Conservation (phyloP, 2,113 vertebrate genomes). For the Ondatra zibethicus region DNA sequence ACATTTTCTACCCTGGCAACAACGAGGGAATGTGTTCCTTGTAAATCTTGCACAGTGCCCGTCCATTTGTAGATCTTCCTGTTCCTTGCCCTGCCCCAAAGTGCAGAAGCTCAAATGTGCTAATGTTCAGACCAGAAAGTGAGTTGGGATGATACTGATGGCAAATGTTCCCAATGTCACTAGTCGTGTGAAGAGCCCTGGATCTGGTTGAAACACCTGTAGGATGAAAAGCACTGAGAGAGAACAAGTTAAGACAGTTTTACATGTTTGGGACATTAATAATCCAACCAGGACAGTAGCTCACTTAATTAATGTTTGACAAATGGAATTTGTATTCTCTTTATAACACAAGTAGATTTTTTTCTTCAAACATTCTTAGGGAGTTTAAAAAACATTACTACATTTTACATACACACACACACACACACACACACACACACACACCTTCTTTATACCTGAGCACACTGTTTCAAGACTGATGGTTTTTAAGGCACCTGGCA, state of each 20-base stretch:
- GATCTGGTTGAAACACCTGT: neutral
- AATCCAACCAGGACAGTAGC: neutral
- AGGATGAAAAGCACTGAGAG: neutral
- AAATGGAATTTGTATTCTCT: constrained; percentile 7
- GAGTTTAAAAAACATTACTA: neutral
- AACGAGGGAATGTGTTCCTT: neutral
- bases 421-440: no score
- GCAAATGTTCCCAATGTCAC: neutral
- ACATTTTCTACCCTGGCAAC: constrained; percentile 2
- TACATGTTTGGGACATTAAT: neutral
- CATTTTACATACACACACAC: neutral
- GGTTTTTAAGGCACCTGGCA: neutral
- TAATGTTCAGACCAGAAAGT: neutral
- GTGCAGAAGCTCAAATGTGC: neutral
- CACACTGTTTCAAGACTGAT: constrained; percentile 22
- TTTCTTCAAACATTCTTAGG: neutral
- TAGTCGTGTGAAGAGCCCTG: neutral
- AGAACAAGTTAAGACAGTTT: neutral
- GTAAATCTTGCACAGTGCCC: neutral
- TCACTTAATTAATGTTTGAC: neutral
- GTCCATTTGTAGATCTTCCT: neutral
- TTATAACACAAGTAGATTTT: neutral
- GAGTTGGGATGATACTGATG: neutral
- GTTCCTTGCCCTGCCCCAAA: neutral
- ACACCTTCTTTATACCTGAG: neutral